Percentiles rank a stretch among this genome's conserved stretches.
Conservation (phyloP, 2,797 vertebrate genomes). For the Fringilla coelebs region DNA sequence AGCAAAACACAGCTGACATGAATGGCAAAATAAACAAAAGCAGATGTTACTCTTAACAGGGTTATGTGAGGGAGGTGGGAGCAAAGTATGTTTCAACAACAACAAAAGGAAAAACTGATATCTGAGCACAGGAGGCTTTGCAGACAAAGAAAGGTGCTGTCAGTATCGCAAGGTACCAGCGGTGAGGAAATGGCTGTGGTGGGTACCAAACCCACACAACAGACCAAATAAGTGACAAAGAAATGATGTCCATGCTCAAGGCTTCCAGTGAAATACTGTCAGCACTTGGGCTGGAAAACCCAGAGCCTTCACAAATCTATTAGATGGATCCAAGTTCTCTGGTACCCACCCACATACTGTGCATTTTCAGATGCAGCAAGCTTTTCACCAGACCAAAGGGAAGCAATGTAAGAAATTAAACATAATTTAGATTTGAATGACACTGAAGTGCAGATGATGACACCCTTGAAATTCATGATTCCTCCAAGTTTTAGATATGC, state of each 20-base stretch:
- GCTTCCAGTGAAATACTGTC: neutral
- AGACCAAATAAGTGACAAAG: neutral
- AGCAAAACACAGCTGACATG: slow-evolving; percentile 8
- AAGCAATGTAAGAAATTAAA: neutral
- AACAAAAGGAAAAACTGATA: neutral
- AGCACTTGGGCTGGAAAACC: neutral
- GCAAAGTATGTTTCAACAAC: neutral
- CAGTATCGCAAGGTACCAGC: neutral
- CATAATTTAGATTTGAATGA: neutral
- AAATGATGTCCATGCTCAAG: neutral
- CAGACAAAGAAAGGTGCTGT: neutral
- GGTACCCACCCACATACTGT: neutral
- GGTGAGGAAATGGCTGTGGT: neutral
- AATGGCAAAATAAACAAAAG: slow-evolving; percentile 19
- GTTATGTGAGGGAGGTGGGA: neutral
- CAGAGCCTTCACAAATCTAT: neutral
- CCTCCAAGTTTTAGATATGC: neutral
- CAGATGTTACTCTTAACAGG: neutral
- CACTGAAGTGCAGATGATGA: neutral
- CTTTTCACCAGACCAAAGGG: neutral
- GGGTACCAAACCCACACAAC: neutral
- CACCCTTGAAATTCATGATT: neutral
- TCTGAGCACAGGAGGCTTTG: neutral
- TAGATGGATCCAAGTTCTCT: neutral
- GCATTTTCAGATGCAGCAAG: neutral